Conservation (phyloP, 53 echinoderm and acorn worm species). For the Echinarachnius parma region DNA sequence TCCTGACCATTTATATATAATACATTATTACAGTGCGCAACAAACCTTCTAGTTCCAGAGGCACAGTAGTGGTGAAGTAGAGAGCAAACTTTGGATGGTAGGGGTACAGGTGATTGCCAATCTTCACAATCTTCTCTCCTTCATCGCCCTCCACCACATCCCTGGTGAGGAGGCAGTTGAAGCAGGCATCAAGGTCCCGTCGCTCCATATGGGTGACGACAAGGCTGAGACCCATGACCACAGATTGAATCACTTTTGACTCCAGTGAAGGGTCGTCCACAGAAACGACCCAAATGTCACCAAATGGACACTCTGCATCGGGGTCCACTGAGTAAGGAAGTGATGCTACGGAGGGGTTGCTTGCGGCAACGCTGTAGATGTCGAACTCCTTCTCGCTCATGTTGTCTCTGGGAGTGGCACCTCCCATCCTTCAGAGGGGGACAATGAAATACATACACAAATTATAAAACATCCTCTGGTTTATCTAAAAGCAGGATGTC, state of each 20-base stretch:
- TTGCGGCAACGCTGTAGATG: slow-evolving; percentile 43
- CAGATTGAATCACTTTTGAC: slow-evolving; percentile 69
- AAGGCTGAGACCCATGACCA: slow-evolving; percentile 61
- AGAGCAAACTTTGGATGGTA: slow-evolving; percentile 76
- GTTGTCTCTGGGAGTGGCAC: slow-evolving; percentile 56
- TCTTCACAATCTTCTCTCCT: slow-evolving; percentile 57
- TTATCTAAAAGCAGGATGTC: too few relatives aligned
- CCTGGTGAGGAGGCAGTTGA: slow-evolving; percentile 60
- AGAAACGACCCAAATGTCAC: slow-evolving; percentile 71
- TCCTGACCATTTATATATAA: too few relatives aligned
- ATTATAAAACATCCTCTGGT: too few relatives aligned
- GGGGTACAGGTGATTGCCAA: slow-evolving; percentile 73
- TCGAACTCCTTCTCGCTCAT: slow-evolving; percentile 41
- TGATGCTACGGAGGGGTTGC: slow-evolving; percentile 25
- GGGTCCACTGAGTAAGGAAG: slow-evolving; percentile 38
- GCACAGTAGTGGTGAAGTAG: slow-evolving; percentile 77
- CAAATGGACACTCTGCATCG: slow-evolving; percentile 47
- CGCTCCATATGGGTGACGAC: slow-evolving; percentile 82
- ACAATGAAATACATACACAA: too few relatives aligned
- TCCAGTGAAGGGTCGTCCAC: slow-evolving; percentile 75
- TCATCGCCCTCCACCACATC: slow-evolving; percentile 66
- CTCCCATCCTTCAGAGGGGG: slow-evolving; percentile 78
- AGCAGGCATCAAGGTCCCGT: slow-evolving; percentile 41
- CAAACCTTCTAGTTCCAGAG: slow-evolving; percentile 82
- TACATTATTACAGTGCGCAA: too few relatives aligned